Conservation (phyloP, 2,888 invertebrate species). For the Leptinotarsa haldemani region DNA sequence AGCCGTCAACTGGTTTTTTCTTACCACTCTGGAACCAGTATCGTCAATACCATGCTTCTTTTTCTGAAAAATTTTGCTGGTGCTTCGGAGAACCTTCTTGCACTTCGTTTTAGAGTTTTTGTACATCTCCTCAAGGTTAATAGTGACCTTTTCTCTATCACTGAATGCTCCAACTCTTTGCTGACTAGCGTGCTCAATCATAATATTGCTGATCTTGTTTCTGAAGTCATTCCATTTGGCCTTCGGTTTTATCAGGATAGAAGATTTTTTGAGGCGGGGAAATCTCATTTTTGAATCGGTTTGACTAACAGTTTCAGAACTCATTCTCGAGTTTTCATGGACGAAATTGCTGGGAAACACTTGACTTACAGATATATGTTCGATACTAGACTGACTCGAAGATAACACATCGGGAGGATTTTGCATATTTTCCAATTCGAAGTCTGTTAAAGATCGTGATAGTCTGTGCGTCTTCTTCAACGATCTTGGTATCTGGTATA, state of each 20-base stretch:
- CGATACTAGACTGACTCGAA: conserved; percentile 60
- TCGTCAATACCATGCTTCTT: conserved; percentile 51
- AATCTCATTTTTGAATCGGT: conserved; percentile 57
- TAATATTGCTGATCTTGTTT: conserved; percentile 60
- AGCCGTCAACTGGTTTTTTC: conserved; percentile 48
- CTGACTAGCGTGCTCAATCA: conserved; percentile 61
- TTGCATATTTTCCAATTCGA: conserved; percentile 56
- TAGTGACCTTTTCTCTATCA: conserved; percentile 58
- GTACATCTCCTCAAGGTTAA: conserved; percentile 63
- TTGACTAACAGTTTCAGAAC: conserved; percentile 54
- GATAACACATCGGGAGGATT: conserved; percentile 37
- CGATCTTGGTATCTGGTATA: conserved; percentile 63
- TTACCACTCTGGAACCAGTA: conserved; percentile 48
- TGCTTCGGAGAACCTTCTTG: conserved; percentile 60
- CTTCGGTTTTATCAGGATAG: conserved; percentile 53
- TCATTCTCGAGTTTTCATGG: conserved; percentile 27
- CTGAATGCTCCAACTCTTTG: conserved; percentile 62
- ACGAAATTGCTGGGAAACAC: conserved; percentile 41
- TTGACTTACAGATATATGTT: conserved; percentile 63
- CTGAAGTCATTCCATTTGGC: conserved; percentile 61
- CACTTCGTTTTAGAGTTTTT: conserved; percentile 63
- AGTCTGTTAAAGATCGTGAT: conserved; percentile 62
- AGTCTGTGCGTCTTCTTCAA: conserved; percentile 55
- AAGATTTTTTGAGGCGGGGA: conserved; percentile 56
- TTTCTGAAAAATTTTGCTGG: conserved; percentile 60